Conservation (phyloP, 2,797 vertebrate genomes). For the Glyptemys insculpta region DNA sequence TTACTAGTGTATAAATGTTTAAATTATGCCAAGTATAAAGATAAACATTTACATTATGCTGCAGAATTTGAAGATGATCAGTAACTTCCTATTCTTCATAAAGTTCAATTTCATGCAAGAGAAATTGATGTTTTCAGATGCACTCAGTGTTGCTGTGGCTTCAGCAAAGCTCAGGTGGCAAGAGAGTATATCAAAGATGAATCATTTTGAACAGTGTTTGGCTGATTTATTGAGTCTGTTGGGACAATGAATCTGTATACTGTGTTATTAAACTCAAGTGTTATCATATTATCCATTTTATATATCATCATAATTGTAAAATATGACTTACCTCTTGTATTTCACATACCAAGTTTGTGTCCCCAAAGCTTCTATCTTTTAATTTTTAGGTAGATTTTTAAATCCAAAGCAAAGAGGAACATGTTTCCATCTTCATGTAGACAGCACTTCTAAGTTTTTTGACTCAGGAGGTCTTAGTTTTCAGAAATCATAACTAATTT, state of each 20-base stretch:
- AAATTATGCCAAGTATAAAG: conserved; percentile 70
- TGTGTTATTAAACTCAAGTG: neutral
- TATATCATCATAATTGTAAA: neutral
- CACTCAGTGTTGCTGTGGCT: conserved; percentile 49
- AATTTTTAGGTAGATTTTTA: conserved; percentile 34
- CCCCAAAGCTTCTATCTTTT: conserved; percentile 10
- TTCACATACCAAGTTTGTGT: conserved; percentile 27
- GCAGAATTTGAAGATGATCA: conserved; percentile 71
- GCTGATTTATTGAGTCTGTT: conserved; percentile 13
- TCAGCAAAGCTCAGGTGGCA: conserved; percentile 38
- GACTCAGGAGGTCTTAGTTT: neutral
- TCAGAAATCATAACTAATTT: neutral
- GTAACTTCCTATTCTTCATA: conserved; percentile 71
- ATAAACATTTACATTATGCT: conserved; percentile 72
- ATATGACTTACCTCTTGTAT: neutral
- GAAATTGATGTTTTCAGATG: conserved; percentile 75
- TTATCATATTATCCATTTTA: neutral
- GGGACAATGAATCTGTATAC: neutral
- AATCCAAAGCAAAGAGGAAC: neutral
- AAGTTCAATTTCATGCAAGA: conserved; percentile 76
- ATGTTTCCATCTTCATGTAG: neutral
- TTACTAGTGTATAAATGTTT: conserved; percentile 70
- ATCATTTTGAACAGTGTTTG: conserved; percentile 17
- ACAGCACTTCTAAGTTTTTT: neutral
- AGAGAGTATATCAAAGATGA: conserved; percentile 46